phyloP scores from a whole-genome alignment of 2,113 vertebrate species.

The Cochlearius cochlearius region DNA sequence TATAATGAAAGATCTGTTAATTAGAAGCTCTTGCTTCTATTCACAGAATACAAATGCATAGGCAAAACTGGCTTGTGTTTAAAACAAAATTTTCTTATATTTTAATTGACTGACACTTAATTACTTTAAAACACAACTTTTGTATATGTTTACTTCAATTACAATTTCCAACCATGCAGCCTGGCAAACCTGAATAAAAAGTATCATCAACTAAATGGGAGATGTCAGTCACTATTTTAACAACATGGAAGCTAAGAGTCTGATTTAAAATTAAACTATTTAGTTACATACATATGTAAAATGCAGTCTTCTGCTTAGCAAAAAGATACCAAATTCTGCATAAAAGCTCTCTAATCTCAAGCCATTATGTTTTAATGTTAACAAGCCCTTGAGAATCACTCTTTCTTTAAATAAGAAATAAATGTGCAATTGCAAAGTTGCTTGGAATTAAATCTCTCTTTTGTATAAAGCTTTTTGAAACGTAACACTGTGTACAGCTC shows the following conservation, averaged over 20 bases:
- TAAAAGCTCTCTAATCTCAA: neutral
- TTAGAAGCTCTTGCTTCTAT: neutral
- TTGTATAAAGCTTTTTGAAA: neutral
- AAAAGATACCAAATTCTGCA: neutral
- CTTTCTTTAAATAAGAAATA: neutral
- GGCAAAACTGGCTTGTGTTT: neutral
- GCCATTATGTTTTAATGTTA: neutral
- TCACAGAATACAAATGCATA: neutral
- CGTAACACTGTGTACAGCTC: neutral
- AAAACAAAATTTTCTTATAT: neutral
- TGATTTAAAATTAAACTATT: conserved; percentile 6
- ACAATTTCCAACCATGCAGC: neutral
- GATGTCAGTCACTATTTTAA: neutral
- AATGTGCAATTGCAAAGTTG: neutral
- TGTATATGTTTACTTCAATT: neutral
- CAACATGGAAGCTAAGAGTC: neutral
- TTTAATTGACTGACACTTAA: neutral
- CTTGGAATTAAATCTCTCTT: neutral
- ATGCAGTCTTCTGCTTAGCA: neutral
- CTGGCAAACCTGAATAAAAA: neutral
- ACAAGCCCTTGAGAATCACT: neutral
- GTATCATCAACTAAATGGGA: neutral
- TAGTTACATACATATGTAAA: conserved; percentile 25
- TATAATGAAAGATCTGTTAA: neutral
- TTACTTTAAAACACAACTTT: neutral